Evolutionary conservation across 2,888 invertebrate species (phyloP).

Genomic region (Chironomus riparius): DNA sequence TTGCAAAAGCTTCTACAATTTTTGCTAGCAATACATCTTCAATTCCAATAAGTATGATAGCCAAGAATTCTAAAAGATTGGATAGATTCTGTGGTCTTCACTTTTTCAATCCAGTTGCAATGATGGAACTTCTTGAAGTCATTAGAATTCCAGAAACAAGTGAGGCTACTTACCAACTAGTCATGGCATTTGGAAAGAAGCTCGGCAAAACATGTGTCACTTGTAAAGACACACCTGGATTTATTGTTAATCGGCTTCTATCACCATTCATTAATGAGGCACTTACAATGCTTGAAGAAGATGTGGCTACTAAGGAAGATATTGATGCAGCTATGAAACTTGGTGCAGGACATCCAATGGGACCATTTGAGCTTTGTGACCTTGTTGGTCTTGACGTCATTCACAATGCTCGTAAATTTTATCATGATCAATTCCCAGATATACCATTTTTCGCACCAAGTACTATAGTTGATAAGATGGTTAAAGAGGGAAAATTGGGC

Average conservation of each 20-base stretch:
- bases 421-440: constrained; percentile 63
- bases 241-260: constrained; percentile 80
- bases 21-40: constrained; percentile 88
- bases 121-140: constrained; percentile 83
- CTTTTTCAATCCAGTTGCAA: constrained; percentile 85
- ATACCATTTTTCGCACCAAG: constrained; percentile 57
- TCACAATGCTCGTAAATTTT: constrained; percentile 67
- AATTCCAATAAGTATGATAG: constrained; percentile 72
- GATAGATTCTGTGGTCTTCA: constrained; percentile 78
- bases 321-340: constrained; percentile 86
- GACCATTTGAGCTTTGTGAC: constrained; percentile 76
- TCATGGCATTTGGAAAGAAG: constrained; percentile 72
- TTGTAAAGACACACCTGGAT: constrained; percentile 88
- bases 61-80: constrained; percentile 59
- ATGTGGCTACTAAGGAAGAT: constrained; percentile 63
- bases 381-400: constrained; percentile 76
- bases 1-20: constrained; percentile 46
- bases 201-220: constrained; percentile 77
- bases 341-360: constrained; percentile 85
- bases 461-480: constrained; percentile 55
- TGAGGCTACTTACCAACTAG: constrained; percentile 59
- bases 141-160: constrained; percentile 66
- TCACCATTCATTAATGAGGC: constrained; percentile 79
- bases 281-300: constrained; percentile 62
- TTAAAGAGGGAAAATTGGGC: constrained; percentile 70